Evolutionary conservation across 1,140 invertebrate species (phyloP), one percentile per base, ranked within the genome.

Genomic region (Carcinoscorpius rotundicauda): DNA sequence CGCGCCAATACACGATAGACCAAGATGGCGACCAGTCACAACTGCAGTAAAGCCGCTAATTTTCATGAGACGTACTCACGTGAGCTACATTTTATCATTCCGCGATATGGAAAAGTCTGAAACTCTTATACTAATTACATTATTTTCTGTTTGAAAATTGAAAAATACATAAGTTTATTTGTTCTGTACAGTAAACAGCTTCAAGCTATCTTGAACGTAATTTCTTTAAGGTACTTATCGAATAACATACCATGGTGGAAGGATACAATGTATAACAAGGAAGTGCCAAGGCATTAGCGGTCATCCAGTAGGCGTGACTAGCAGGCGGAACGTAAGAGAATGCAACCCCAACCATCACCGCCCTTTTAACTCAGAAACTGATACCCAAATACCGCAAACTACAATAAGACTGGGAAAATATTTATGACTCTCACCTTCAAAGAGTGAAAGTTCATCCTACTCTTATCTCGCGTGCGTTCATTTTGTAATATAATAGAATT

Each of bases 281-380:
- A 29, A 29, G 62, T 64, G 61, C 53, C 9, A 53, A 56, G 58
- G 58, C 60, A 51, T 52, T 62, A 62, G 51, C 53, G 52, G 62
- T 60, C 62, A 64, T 58, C 61, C 62, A 64, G 62, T 66, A 66
- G 65, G 63, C 62, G 66, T 64, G 66, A 64, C 61, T 51, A 49
- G 60, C 66, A 67, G 66, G 66, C 66, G 66, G 66, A 63, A 61
- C 66, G 57, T 61, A 67, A 64, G 64, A 63, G 64, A 67, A 64
- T 67, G 60, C 61, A 8, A 29, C 52, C 59, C 61, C 66, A 66
- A 66, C 63, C 66, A 67, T 64, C 62, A 62, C 63, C 66, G 66
- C 66, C 66, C 29, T 29, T 29, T 29, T 29, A 29, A 29, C 29
- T 29, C 29, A 29, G n/a, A 29, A 29, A 29, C 29, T 29, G 29